These are phyloP conservation scores for Sycobia sp. DNA, from an alignment of 1,140 invertebrate genomes.

Conservation along the genomic window DNA sequence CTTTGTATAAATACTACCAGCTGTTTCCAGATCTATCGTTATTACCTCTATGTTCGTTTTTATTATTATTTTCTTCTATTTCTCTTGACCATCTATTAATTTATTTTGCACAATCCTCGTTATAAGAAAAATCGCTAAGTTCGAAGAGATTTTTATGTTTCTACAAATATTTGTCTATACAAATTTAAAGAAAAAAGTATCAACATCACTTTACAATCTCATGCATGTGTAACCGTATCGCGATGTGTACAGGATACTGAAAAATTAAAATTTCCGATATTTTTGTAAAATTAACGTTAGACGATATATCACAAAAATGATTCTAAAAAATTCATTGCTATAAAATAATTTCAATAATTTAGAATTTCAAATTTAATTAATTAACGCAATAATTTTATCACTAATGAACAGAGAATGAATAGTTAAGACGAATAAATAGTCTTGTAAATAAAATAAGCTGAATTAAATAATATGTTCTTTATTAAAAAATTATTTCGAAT, in stretches of 20 bases:
- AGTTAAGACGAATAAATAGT: conserved; percentile 3
- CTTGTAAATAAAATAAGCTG: not conserved
- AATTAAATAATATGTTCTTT: not conserved
- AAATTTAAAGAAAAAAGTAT: conserved; percentile 16
- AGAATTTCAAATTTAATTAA: too few species aligned
- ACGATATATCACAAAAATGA: not conserved
- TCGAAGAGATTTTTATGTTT: too few species aligned
- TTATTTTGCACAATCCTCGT: conserved; percentile 4
- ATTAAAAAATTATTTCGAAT: not conserved
- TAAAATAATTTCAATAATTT: not conserved
- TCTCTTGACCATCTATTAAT: not conserved
- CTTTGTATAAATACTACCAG: not conserved
- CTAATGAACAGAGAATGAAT: conserved; percentile 14
- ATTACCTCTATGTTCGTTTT: conserved; percentile 12
- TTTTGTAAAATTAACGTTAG: not conserved
- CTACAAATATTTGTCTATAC: conserved; percentile 14
- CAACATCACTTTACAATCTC: not conserved
- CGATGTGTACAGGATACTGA: not conserved
- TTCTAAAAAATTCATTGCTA: not conserved
- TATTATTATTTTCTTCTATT: not conserved
- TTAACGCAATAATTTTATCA: too few species aligned
- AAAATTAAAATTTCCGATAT: not conserved
- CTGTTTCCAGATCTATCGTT: conserved; percentile 7
- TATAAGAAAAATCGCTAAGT: conserved; percentile 26
- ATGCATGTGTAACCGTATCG: not conserved